Evolutionary conservation across 2,888 invertebrate species (phyloP).

Genomic region (Hetaerina titia): DNA sequence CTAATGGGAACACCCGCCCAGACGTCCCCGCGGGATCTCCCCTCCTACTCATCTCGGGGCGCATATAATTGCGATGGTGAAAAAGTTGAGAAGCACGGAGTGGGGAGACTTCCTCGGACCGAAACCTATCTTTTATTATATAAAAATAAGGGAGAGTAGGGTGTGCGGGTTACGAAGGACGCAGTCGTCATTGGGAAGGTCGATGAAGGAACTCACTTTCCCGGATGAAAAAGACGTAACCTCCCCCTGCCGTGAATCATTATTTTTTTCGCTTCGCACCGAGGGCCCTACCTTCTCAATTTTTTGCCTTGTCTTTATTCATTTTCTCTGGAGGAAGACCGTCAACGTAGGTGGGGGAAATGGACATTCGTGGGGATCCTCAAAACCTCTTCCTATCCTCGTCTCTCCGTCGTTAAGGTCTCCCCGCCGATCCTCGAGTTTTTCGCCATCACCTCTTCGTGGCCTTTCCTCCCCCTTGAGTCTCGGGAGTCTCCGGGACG

Average conservation of each 20-base stretch:
- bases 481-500: neutral
- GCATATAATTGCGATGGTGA: neutral
- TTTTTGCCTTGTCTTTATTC: neutral
- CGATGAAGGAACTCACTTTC: neutral
- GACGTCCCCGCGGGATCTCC: neutral
- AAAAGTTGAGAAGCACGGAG: neutral
- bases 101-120: neutral
- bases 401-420: no score
- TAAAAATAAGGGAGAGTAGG: neutral
- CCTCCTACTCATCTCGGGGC: neutral
- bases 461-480: neutral
- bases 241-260: neutral
- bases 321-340: neutral
- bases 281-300: neutral
- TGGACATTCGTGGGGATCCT: no score
- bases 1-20: constrained; percentile 4
- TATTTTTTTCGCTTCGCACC: neutral
- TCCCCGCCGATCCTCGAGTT: no score
- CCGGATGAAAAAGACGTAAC: neutral
- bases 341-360: no score
- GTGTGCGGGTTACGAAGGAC: neutral
- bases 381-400: no score
- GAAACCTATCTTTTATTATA: neutral
- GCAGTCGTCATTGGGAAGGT: neutral
- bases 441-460: no score